Percentiles rank a stretch among this genome's conserved stretches.
Evolutionary conservation across 2,797 vertebrate species (phyloP).

Genomic region (Hydrolagus colliei): DNA sequence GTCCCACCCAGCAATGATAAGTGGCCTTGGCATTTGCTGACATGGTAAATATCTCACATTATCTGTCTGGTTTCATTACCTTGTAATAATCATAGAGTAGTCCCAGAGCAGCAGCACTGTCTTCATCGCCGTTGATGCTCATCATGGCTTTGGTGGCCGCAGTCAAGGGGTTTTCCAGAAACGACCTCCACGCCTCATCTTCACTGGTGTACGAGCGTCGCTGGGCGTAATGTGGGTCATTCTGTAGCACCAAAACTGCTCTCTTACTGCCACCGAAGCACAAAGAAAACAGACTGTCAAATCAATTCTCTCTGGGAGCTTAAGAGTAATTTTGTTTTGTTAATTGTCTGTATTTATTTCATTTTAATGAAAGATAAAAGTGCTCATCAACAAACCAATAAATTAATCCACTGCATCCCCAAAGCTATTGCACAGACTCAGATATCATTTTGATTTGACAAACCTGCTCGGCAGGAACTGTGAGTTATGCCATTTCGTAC

Average conservation of each 20-base stretch:
- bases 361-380: constrained; percentile 37
- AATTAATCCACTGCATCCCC: constrained; percentile 5
- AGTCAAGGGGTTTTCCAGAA: constrained; percentile 94
- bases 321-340: constrained; percentile 33
- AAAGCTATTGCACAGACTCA: constrained; percentile 22
- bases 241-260: constrained; percentile 91
- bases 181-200: constrained; percentile 96
- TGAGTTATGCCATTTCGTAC: not conserved
- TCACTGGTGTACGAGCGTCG: constrained; percentile 88
- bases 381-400: constrained; percentile 20
- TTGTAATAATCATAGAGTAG: constrained; percentile 94
- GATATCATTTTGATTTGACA: constrained; percentile 1
- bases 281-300: constrained; percentile 11
- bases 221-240: constrained; percentile 79
- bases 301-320: not conserved
- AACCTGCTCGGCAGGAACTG: constrained; percentile 4
- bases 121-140: constrained; percentile 97
- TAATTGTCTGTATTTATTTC: constrained; percentile 29
- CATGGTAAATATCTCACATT: not conserved
- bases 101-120: constrained; percentile 87
- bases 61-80: constrained; percentile 47
- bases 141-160: constrained; percentile 98
- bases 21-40: too few relatives aligned
- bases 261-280: constrained; percentile 69
- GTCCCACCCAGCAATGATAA: too few relatives aligned